Base-by-base conservation (phyloP, 2,113 vertebrate species). In the Fulica atra region DNA sequence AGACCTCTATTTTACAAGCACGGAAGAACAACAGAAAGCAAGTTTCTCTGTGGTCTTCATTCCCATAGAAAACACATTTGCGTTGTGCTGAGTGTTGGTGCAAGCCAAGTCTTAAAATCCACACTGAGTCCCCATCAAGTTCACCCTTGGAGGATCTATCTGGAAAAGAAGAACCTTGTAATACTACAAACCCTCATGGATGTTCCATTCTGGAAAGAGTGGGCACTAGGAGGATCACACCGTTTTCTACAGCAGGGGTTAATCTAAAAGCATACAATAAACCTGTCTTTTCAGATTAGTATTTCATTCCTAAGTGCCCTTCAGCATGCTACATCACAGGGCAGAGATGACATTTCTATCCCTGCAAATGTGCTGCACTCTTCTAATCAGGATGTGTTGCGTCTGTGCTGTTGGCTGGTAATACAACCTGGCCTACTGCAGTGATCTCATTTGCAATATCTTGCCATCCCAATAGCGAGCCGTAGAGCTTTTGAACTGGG, bases 311-410 rank as follows among this genome's bases (percentile, higher is more conserved):
- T 64, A 69, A 94, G 72, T 69, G 79, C 63, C 74, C 69, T 87
- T 93, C 72, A 87, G 78, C 61, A 69, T 54, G 53, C 76, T 91
- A 68, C 80, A 83, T 81, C 83, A 51, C 56, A 93, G 89, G 87
- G 63, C 57, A 92, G 70, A 63, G 53, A 81, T 81, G 88, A 88
- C 79, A 95, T 93, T 95, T 92, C 60, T 70, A 38, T 63, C 71
- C 50, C 88, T 80, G 81, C 56, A 61, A 93, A 50, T 44, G 65
- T 82, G 84, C 81, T 78, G 72, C 53, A 13, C 60, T 87, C 25
- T 36, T 90, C 78, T 88, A 94, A 94, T 95, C 88, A 79, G 79
- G 72, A 59, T 31, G 29, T 42, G 81, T 86, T 84, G 60, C 80
- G 51, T 61, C 2, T 0, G 14, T 61, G 76, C 63, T 69, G 31